Evolutionary conservation across 2,113 vertebrate genomes (phyloP).

Genomic region (Phainopepla nitens): DNA sequence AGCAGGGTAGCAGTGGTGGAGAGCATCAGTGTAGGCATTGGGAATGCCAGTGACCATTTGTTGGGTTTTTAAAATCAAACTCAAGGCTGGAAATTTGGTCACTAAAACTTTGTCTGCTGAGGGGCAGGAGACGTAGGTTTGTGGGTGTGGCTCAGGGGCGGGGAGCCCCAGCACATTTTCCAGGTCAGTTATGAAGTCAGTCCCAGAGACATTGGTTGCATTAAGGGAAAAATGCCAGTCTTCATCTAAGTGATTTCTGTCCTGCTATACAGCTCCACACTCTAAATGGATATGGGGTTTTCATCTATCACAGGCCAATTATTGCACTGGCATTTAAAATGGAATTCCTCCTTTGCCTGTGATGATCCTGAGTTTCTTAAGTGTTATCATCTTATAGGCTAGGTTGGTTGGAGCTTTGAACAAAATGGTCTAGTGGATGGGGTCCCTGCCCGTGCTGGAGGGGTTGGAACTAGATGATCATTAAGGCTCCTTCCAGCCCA

Average conservation of each 20-base stretch:
- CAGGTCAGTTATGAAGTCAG: neutral
- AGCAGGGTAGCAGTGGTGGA: neutral
- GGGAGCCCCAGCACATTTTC: neutral
- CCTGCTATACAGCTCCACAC: neutral
- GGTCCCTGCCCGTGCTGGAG: accelerated
- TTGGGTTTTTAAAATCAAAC: neutral
- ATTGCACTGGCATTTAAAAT: neutral
- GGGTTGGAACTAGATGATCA: neutral
- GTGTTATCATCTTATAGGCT: neutral
- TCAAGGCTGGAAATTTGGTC: neutral
- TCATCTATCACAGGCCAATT: neutral
- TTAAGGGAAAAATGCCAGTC: neutral
- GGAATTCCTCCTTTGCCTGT: neutral
- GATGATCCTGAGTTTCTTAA: neutral
- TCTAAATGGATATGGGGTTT: neutral
- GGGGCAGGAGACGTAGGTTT: neutral
- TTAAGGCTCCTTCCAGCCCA: neutral
- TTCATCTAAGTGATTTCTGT: neutral
- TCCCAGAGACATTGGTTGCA: neutral
- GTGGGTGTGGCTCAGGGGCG: neutral
- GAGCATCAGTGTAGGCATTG: neutral
- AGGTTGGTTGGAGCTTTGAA: neutral
- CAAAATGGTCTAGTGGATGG: neutral
- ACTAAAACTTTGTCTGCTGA: neutral
- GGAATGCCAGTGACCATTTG: neutral